Conservation (phyloP, 2,888 invertebrate species). For the Sisyra nigra region DNA sequence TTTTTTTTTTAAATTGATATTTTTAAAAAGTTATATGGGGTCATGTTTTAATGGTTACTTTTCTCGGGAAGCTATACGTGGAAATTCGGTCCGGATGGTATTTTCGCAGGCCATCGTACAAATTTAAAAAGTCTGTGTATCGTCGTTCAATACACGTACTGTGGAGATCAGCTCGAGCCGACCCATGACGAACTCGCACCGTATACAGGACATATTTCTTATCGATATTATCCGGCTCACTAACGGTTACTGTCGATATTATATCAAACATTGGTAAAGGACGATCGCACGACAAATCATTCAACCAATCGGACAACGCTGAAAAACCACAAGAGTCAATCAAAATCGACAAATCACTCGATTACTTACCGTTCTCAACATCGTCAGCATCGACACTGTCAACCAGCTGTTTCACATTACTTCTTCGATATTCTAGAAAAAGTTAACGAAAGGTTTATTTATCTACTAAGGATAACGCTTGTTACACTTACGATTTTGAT, state of each 20-base stretch:
- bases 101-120: slow-evolving; percentile 43
- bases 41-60: slow-evolving; percentile 26
- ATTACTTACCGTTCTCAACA: too few relatives aligned
- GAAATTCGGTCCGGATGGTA: slow-evolving; percentile 36
- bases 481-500: too few relatives aligned
- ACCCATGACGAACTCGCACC: slow-evolving; percentile 42
- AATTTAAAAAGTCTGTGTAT: slow-evolving; percentile 53
- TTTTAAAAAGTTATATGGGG: neutral
- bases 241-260: slow-evolving; percentile 43
- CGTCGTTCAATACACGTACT: slow-evolving; percentile 48
- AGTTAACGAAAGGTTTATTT: too few relatives aligned
- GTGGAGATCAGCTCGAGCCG: slow-evolving; percentile 33
- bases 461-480: too few relatives aligned
- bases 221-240: slow-evolving; percentile 36
- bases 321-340: too few relatives aligned
- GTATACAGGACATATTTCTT: slow-evolving; percentile 57
- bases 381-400: too few relatives aligned
- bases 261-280: slow-evolving; percentile 44
- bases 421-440: too few relatives aligned
- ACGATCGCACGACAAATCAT: slow-evolving; percentile 12
- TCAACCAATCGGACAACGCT: too few relatives aligned
- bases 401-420: too few relatives aligned
- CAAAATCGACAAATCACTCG: too few relatives aligned
- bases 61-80: slow-evolving; percentile 45
- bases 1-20: too few relatives aligned